phyloP scores from a whole-genome alignment of 2,888 invertebrate genomes.

The Ametastegia equiseti region DNA sequence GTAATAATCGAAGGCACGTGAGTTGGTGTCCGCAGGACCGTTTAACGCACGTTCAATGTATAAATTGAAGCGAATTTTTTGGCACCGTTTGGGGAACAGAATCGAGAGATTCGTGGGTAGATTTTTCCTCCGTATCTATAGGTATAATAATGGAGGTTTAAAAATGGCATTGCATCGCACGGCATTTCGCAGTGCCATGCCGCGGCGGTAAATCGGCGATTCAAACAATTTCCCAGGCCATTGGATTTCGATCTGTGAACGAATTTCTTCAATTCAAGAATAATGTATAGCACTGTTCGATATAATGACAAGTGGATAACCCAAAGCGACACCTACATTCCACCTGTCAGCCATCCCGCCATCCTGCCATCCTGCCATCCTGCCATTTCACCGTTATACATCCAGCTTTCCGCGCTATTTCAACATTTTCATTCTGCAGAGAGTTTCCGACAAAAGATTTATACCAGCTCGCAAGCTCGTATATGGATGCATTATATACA shows the following conservation, averaged over 20 bases:
- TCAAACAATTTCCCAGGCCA: constrained; percentile 27
- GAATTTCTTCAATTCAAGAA: constrained; percentile 22
- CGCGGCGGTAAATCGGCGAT: constrained; percentile 16
- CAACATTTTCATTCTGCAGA: not conserved
- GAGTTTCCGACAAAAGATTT: constrained; percentile 17
- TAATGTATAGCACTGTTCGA: not conserved
- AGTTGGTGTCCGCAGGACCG: no score
- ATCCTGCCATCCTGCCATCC: no score
- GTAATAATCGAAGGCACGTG: not conserved
- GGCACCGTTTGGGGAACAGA: no score
- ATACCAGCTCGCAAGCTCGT: not conserved
- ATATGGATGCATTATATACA: no score
- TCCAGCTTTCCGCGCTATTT: constrained; percentile 1
- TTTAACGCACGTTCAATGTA: no score
- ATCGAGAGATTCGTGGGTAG: no score
- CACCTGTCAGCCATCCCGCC: no score
- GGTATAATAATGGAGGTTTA: no score
- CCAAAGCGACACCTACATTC: not conserved
- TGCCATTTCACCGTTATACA: no score
- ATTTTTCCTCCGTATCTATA: no score
- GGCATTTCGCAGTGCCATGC: not conserved
- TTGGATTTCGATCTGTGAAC: constrained; percentile 22
- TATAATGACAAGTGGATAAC: constrained; percentile 33
- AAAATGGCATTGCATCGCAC: no score
- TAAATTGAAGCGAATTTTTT: no score